Evolutionary conservation across 2,888 invertebrate genomes (phyloP), one percentile per base, ranked within the genome.

Genomic region (Antitype chi): DNA sequence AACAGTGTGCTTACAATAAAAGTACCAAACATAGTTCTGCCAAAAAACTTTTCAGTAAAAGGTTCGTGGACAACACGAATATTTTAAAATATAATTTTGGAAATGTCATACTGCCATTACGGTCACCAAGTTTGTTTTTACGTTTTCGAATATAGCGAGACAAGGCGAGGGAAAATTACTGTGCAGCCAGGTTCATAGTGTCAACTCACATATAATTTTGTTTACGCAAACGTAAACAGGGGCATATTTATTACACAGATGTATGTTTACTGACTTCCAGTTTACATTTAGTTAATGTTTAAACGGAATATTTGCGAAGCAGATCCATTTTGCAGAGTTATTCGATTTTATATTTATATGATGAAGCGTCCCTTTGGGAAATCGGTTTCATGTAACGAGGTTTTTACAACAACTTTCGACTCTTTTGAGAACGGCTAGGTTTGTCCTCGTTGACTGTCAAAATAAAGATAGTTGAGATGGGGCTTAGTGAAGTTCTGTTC

Each of bases 111-210:
- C 76, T 13, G 66, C 47, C 64, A 70, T 72, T 68, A 69, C 64
- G 2, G 17, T n/a, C 11, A 81, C 82, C 81, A 73, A 79, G 59
- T 76, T 81, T 74, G 70, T 74, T 82, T 81, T 80, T 80, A 74
- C 20, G 59, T 82, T 82, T 81, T 82, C 69, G 38, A 78, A 70
- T 70, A 74, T 59, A 75, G 28, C 69, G 64, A 59, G 68, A 73
- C 81, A 70, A 82, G 82, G 86, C 78, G 70, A 84, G 75, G 89
- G 89, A 84, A 89, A 89, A 89, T 86, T 80, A 89, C 90, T 72
- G 76, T 82, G 75, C 67, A 80, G 70, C 69, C 70, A 74, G 74
- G 76, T 80, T 83, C 74, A 80, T 53, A 82, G 70, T 88, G 86
- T 87, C 87, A 88, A 85, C 81, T 70, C 70, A 57, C 82, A 85